Evolutionary conservation across 2,888 invertebrate genomes (phyloP).

Genomic region (Parochlus steinenii): DNA sequence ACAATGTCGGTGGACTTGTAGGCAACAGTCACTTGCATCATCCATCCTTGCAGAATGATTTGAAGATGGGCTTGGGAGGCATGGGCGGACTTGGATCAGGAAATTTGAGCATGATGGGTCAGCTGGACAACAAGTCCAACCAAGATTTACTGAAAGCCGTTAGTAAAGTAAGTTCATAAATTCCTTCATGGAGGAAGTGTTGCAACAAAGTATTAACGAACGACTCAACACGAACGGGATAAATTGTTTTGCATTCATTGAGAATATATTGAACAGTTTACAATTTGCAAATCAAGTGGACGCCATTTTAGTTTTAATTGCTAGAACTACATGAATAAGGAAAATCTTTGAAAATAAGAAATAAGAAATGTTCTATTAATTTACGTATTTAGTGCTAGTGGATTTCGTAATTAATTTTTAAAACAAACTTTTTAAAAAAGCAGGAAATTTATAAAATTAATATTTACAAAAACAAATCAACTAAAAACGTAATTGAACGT

Average conservation of each 20-base stretch:
- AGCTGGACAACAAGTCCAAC: conserved; percentile 25
- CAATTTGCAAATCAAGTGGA: too few relatives aligned
- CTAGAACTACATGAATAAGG: neutral
- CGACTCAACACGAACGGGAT: neutral
- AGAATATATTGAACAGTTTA: too few relatives aligned
- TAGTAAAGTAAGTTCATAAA: conserved; percentile 33
- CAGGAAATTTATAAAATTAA: conserved; percentile 5
- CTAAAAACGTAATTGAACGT: neutral
- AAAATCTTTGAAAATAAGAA: neutral
- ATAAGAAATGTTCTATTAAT: conserved; percentile 2
- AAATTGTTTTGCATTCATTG: neutral
- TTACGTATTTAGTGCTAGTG: conserved; percentile 1
- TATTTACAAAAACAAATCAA: neutral
- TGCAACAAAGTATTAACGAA: too few relatives aligned
- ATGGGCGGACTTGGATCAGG: conserved; percentile 27
- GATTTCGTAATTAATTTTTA: neutral
- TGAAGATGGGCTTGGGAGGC: conserved; percentile 30
- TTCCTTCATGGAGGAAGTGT: too few relatives aligned
- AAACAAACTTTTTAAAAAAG: neutral
- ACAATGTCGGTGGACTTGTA: conserved; percentile 9
- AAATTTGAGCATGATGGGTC: conserved; percentile 32
- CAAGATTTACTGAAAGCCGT: conserved; percentile 22
- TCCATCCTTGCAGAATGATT: conserved; percentile 26
- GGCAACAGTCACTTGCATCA: conserved; percentile 27
- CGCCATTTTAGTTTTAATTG: conserved; percentile 10